phyloP scores from a whole-genome alignment of 2,113 vertebrate species.

The Chlorodrepanis virens region DNA sequence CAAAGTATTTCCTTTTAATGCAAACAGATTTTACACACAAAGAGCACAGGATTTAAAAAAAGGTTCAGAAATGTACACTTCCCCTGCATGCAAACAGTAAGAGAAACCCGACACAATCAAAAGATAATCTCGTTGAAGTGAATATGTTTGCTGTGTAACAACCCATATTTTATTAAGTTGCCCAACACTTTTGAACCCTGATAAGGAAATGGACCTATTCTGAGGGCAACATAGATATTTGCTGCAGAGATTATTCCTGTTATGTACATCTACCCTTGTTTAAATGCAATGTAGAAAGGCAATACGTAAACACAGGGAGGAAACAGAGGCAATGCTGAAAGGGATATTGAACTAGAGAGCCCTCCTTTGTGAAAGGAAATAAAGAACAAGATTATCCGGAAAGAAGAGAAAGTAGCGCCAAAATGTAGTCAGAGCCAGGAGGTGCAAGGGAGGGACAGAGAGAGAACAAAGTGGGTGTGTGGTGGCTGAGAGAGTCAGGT shows the following conservation, averaged over 20 bases:
- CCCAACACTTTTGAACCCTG: neutral
- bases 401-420: constrained; percentile 38
- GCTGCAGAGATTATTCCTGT: constrained; percentile 5
- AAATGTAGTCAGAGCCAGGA: constrained; percentile 9
- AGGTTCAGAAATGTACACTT: neutral
- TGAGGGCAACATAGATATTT: neutral
- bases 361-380: constrained; percentile 21
- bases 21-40: neutral
- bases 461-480: constrained; percentile 20
- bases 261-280: constrained; percentile 3
- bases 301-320: neutral
- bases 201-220: constrained; percentile 36
- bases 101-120: neutral
- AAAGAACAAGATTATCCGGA: constrained; percentile 55
- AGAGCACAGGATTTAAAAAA: neutral
- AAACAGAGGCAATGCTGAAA: constrained; percentile 43
- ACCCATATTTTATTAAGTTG: constrained; percentile 31
- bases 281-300: constrained; percentile 23
- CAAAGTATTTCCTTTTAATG: neutral
- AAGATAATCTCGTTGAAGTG: constrained; percentile 6
- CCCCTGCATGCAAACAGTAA: neutral
- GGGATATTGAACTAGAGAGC: neutral
- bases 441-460: neutral
- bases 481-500: constrained; percentile 52
- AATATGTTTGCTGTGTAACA: constrained; percentile 23